Evolutionary conservation across 2,888 invertebrate species (phyloP).

Genomic region (Iphiclides podalirius): DNA sequence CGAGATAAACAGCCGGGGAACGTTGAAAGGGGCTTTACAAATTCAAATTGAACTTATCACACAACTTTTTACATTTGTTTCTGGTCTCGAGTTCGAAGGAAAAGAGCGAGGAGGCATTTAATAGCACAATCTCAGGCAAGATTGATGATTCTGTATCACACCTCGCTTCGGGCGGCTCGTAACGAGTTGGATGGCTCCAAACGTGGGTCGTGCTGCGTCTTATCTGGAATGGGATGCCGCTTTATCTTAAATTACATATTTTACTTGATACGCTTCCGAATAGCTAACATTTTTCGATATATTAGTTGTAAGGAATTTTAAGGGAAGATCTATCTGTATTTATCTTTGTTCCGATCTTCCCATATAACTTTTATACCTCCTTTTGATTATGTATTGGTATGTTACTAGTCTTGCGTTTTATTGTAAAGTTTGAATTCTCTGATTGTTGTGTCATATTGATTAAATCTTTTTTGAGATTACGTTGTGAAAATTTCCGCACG

Average conservation of each 20-base stretch:
- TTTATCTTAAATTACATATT: conserved; percentile 80
- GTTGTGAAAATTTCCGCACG: no score
- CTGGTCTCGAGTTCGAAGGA: conserved; percentile 76
- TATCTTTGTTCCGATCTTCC: conserved; percentile 4
- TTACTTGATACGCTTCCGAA: conserved; percentile 71
- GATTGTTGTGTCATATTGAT: no score
- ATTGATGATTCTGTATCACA: conserved; percentile 81
- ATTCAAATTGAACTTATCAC: conserved; percentile 81
- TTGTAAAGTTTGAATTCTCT: no score
- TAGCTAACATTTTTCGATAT: conserved; percentile 55
- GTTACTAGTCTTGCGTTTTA: no score
- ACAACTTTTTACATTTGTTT: conserved; percentile 81
- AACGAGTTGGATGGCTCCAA: conserved; percentile 74
- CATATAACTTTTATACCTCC: not conserved
- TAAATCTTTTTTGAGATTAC: no score
- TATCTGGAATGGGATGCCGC: conserved; percentile 77
- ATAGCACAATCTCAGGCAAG: conserved; percentile 79
- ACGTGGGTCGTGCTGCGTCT: conserved; percentile 76
- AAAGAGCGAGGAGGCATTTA: conserved; percentile 79
- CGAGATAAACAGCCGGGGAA: conserved; percentile 80
- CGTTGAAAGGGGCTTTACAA: conserved; percentile 80
- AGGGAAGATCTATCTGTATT: conserved; percentile 26
- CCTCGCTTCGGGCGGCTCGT: conserved; percentile 79
- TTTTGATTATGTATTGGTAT: no score
- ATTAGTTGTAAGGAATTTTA: conserved; percentile 43